These are phyloP conservation scores for Pterophyllum scalare DNA, from an alignment of 2,113 vertebrate genomes.

Conservation along the genomic window DNA sequence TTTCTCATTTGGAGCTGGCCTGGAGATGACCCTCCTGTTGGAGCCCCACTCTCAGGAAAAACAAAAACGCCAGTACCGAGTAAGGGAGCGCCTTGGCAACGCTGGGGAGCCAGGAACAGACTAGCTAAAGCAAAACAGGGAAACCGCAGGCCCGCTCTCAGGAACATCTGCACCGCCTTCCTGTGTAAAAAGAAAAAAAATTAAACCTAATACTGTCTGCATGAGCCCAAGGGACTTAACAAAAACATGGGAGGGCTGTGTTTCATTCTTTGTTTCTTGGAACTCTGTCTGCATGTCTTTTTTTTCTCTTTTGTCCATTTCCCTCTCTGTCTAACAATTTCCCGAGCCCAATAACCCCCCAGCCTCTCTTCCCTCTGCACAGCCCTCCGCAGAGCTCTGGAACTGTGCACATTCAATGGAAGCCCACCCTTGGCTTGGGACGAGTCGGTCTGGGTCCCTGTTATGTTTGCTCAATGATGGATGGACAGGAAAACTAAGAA, in stretches of 20 bases:
- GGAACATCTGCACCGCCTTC: constrained; percentile 81
- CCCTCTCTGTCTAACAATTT: constrained; percentile 75
- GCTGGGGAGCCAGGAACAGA: constrained; percentile 68
- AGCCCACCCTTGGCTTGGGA: constrained; percentile 73
- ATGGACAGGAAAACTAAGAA: constrained; percentile 75
- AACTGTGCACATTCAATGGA: constrained; percentile 70
- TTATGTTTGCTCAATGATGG: constrained; percentile 77
- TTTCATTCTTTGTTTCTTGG: constrained; percentile 68
- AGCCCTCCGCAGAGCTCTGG: constrained; percentile 57
- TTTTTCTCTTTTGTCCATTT: constrained; percentile 72
- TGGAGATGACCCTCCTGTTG: constrained; percentile 82
- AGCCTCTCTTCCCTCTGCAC: constrained; percentile 27
- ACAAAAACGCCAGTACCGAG: constrained; percentile 74
- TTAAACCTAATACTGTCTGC: constrained; percentile 76
- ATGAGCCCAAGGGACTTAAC: constrained; percentile 66
- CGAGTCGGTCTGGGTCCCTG: constrained; percentile 64
- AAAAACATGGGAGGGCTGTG: constrained; percentile 74
- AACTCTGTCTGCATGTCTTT: constrained; percentile 73
- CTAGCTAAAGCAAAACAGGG: constrained; percentile 74
- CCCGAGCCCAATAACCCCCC: constrained; percentile 52
- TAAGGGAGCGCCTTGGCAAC: constrained; percentile 78
- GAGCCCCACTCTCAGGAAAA: constrained; percentile 78
- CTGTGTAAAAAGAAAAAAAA: constrained; percentile 72
- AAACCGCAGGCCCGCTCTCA: constrained; percentile 75
- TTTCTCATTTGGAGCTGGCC: constrained; percentile 85